phyloP scores from a whole-genome alignment of 2,113 vertebrate genomes.

The Ctenomys sociabilis region DNA sequence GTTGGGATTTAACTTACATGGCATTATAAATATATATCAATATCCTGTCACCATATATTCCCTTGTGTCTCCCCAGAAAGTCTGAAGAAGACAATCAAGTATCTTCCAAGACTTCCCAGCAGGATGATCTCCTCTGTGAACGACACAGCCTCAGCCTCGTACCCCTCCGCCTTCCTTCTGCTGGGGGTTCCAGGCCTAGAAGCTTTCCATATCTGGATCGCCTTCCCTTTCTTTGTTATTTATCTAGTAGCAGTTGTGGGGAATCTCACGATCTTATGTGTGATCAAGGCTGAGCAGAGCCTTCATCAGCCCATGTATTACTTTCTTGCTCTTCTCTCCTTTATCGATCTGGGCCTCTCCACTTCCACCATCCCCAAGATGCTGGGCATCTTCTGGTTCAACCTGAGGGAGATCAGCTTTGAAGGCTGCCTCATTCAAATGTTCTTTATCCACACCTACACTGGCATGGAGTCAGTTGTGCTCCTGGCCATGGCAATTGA shows the following conservation, averaged over 20 bases:
- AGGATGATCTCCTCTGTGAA: constrained; percentile 66
- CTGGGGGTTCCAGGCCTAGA: constrained; percentile 68
- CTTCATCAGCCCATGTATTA: too few species aligned
- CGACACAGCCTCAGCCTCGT: not conserved
- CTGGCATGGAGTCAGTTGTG: constrained; percentile 80
- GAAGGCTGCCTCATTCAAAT: too few species aligned
- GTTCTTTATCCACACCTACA: constrained; percentile 72
- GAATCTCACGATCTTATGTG: constrained; percentile 69
- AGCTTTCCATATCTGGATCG: constrained; percentile 67
- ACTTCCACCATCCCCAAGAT: too few species aligned
- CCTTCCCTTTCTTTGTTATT: constrained; percentile 69
- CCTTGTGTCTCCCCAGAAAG: constrained; percentile 59
- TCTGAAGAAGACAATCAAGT: constrained; percentile 11
- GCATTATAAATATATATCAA: not conserved
- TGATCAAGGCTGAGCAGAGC: constrained; percentile 41
- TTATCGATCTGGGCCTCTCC: too few species aligned
- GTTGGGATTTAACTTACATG: not conserved
- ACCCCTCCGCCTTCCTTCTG: constrained; percentile 64
- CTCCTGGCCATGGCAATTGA: constrained; percentile 83
- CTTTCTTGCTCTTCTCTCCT: too few species aligned
- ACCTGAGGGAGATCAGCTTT: too few species aligned
- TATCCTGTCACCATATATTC: not conserved
- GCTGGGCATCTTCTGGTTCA: too few species aligned
- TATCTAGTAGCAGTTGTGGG: constrained; percentile 66
- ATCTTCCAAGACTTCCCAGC: not conserved